Conservation (phyloP, 2,888 invertebrate genomes). For the Idaea straminata region DNA sequence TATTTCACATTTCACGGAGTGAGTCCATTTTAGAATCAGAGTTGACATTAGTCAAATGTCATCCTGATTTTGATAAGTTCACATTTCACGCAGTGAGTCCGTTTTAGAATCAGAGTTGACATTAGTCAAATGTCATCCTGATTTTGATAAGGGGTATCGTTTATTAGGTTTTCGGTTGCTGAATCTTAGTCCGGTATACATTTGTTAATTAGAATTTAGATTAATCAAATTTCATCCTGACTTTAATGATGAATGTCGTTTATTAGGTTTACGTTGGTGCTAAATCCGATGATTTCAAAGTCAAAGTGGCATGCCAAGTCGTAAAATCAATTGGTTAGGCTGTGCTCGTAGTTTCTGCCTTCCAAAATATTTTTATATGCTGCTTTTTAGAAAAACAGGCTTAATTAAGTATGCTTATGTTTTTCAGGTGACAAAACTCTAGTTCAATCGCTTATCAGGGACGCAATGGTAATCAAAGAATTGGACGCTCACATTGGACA, state of each 20-base stretch:
- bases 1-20: not conserved
- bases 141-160: not conserved
- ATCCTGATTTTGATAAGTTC: not conserved
- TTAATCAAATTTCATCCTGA: too few species aligned
- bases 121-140: not conserved
- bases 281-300: not conserved
- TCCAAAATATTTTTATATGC: constrained; percentile 1
- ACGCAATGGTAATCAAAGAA: constrained; percentile 94
- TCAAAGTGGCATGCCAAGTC: too few species aligned
- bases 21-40: not conserved
- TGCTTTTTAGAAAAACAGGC: not conserved
- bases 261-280: not conserved
- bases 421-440: constrained; percentile 92
- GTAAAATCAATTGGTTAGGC: too few species aligned
- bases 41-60: not conserved
- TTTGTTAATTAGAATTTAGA: too few species aligned
- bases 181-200: too few species aligned
- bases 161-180: not conserved
- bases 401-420: constrained; percentile 5
- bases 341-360: not conserved
- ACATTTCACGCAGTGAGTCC: too few species aligned
- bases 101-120: not conserved
- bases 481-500: constrained; percentile 85
- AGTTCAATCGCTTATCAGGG: constrained; percentile 93
- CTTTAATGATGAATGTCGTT: too few species aligned